phyloP scores from a whole-genome alignment of 1,140 invertebrate genomes.

The Brachionus rotundiformis region DNA sequence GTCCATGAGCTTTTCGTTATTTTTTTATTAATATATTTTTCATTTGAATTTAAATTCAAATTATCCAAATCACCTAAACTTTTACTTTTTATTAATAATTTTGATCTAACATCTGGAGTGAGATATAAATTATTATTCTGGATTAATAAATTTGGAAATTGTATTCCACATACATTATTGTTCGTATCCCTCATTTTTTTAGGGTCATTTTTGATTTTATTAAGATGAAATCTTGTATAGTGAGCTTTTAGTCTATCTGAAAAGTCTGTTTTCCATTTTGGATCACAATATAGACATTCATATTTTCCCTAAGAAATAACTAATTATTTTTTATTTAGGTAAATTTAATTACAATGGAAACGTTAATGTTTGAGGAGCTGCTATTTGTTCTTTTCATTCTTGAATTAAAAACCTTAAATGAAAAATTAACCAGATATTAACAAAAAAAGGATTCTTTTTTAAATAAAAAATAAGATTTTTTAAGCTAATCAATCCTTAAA shows the following conservation, averaged over 20 bases:
- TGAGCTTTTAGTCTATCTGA: too few species aligned
- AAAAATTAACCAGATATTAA: not conserved
- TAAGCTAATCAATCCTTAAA: not conserved
- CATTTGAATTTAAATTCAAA: not conserved
- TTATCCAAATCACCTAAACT: not conserved
- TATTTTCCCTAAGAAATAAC: too few species aligned
- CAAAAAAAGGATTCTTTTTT: not conserved
- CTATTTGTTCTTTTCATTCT: constrained; percentile 14
- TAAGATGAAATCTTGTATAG: too few species aligned
- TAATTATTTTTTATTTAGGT: not conserved
- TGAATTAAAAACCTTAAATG: not conserved
- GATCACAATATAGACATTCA: too few species aligned
- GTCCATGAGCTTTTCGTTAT: not conserved
- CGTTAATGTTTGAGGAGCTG: not conserved
- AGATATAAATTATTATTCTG: not conserved
- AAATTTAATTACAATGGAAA: not conserved
- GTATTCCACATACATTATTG: not conserved
- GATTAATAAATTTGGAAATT: not conserved
- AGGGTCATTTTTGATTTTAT: too few species aligned
- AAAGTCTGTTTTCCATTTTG: too few species aligned
- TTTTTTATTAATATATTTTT: not conserved
- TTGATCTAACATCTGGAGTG: not conserved
- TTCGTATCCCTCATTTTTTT: too few species aligned
- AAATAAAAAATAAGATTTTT: not conserved
- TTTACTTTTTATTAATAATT: not conserved